These are phyloP conservation scores for Sebastes flavidus DNA, from an alignment of 2,797 vertebrate genomes.

Conservation along the genomic window DNA sequence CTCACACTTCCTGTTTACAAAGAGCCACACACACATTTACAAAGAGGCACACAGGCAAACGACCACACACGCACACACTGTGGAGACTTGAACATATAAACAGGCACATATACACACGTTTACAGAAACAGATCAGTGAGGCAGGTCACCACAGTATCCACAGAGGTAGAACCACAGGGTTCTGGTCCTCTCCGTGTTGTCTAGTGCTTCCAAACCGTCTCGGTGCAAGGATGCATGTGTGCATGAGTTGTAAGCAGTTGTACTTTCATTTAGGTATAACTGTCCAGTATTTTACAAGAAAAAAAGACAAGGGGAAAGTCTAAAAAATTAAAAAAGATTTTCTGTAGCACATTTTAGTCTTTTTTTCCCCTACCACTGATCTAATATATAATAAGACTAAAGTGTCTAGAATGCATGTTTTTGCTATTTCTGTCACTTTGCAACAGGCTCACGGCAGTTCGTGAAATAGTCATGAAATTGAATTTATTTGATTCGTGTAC, in stretches of 20 bases:
- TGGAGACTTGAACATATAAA: not conserved
- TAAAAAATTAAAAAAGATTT: not conserved
- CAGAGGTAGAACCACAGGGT: not conserved
- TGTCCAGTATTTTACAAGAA: too few relatives aligned
- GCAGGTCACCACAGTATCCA: not conserved
- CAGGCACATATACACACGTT: not conserved
- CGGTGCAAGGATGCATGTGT: not conserved
- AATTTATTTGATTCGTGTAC: too few relatives aligned
- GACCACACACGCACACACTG: not conserved
- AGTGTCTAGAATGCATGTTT: not conserved
- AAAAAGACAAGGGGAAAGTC: not conserved
- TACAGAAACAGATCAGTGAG: not conserved
- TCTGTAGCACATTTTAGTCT: too few relatives aligned
- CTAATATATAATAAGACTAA: not conserved
- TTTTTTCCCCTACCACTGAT: not conserved
- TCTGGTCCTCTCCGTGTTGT: not conserved
- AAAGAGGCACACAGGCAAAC: not conserved
- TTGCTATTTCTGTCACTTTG: not conserved
- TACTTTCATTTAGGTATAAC: not conserved
- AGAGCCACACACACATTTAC: slow-evolving; percentile 10
- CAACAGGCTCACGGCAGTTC: too few relatives aligned
- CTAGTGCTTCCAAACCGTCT: not conserved
- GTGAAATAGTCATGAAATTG: too few relatives aligned
- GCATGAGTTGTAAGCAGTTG: not conserved
- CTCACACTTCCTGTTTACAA: slow-evolving; percentile 79